A percentile compares a stretch with the other conserved stretches of the same genome.
These are phyloP conservation scores for Crenuchus spilurus DNA, from an alignment of 2,797 vertebrate genomes.

Conservation along the genomic window DNA sequence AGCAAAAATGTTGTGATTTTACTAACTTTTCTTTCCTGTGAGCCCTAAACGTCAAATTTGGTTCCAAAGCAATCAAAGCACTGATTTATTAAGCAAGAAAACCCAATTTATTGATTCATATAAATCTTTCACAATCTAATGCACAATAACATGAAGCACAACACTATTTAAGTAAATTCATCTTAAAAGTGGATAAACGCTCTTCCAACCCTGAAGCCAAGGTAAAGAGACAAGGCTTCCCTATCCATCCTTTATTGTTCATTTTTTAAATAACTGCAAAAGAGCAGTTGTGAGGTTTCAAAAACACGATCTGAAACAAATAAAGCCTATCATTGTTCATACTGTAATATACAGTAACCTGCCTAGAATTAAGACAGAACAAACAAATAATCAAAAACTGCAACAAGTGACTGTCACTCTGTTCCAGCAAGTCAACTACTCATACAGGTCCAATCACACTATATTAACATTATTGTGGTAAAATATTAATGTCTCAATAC, in stretches of 20 bases:
- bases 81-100: neutral
- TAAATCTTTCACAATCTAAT: neutral
- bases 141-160: neutral
- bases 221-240: neutral
- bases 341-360: neutral
- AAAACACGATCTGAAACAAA: too few relatives aligned
- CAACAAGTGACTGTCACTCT: too few relatives aligned
- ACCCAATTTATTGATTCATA: neutral
- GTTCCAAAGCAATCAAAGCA: neutral
- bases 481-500: neutral
- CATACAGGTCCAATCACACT: too few relatives aligned
- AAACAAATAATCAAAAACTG: neutral
- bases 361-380: neutral
- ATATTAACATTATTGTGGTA: neutral
- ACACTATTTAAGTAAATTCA: neutral
- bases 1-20: too few relatives aligned
- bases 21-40: neutral
- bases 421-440: too few relatives aligned
- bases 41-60: neutral
- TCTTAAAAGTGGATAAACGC: neutral
- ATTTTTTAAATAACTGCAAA: neutral
- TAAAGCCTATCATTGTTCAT: too few relatives aligned
- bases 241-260: neutral
- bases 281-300: too few relatives aligned
- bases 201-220: neutral